Evolutionary conservation across 2,888 invertebrate genomes (phyloP).

Genomic region (Hyalella azteca): DNA sequence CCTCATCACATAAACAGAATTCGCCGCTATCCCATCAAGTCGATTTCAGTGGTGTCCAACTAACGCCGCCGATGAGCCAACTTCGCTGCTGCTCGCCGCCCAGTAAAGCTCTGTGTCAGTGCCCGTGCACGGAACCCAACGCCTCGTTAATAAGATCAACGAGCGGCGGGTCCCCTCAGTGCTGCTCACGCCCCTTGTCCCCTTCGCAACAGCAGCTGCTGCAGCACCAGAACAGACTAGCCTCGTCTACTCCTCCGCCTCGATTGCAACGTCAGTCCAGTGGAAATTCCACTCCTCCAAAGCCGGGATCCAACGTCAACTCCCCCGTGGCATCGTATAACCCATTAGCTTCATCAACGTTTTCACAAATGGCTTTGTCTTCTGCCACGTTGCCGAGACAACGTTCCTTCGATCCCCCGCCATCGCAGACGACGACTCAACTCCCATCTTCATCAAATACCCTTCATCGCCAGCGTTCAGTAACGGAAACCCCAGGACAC

Average conservation of each 20-base stretch:
- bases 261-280: constrained; percentile 1
- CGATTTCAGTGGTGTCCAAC: background rate
- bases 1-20: background rate
- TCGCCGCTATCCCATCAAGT: background rate
- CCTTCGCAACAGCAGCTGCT: constrained; percentile 22
- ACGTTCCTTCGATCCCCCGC: constrained; percentile 27
- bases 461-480: constrained; percentile 21
- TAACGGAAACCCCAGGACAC: background rate
- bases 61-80: background rate
- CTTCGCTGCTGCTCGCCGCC: constrained; percentile 20
- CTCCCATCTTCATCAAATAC: background rate
- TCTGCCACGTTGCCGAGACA: constrained; percentile 29
- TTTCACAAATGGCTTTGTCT: background rate
- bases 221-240: constrained; percentile 18
- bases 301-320: constrained; percentile 3
- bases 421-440: background rate
- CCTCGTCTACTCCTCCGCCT: constrained; percentile 22
- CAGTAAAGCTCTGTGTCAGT: constrained; percentile 3
- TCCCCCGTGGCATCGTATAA: constrained; percentile 14
- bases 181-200: constrained; percentile 16
- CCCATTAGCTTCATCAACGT: constrained; percentile 1
- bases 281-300: constrained; percentile 5
- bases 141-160: background rate
- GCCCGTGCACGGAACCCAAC: background rate
- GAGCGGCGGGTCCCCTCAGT: constrained; percentile 19